Base-by-base conservation (phyloP, 2,888 invertebrate genomes). In the Anorthoa munda region DNA sequence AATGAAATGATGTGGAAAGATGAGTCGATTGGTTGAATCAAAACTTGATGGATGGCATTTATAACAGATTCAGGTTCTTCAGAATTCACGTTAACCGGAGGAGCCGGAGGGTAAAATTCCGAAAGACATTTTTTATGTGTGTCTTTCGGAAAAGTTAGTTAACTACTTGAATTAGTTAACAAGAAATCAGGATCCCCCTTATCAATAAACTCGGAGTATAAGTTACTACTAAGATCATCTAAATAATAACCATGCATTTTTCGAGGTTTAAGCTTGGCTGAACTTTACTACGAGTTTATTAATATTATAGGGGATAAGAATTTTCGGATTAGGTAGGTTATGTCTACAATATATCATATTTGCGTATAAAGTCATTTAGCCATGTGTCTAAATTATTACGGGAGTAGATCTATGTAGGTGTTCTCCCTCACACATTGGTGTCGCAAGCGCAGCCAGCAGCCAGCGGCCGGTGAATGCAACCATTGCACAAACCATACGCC, bases 381-480 rank as follows among this genome's bases (percentile, higher is more conserved):
- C 39, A 76, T 58, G 51, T 59, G 63, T 53, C 51, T 70, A 53
- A 69, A 75, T 55, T 64, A 75, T 59, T 68, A 83, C 75, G 68
- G 77, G 77, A 85, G 78, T 75, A 61, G 64, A 81, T 39, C 39
- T 39, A 39, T 75, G 72, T 68, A 69, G 74, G 55, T 75, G 75
- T 75, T 77, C 80, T 79, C 82, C 74, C 79, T 84, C 84, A 84
- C 77, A 86, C 81, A 79, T 85, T 48, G 64, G 65, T 89, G 82
- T 87, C 77, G 89, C 82, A 89, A 89, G 77, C 65, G 67, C 74
- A 64, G 70, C 61, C 80, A 84, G 45, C 80, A 85, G 83, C 86
- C 80, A 85, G 83, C 85, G 88, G 87, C 84, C 88, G 89, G 94
- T 93, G 94, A 94, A 92, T 93, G 94, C 93, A 92, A 91, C 82